A percentile compares a stretch with the other conserved stretches of the same genome.
phyloP scores from a whole-genome alignment of 2,888 invertebrate genomes.

The Allolobophora icterica region DNA sequence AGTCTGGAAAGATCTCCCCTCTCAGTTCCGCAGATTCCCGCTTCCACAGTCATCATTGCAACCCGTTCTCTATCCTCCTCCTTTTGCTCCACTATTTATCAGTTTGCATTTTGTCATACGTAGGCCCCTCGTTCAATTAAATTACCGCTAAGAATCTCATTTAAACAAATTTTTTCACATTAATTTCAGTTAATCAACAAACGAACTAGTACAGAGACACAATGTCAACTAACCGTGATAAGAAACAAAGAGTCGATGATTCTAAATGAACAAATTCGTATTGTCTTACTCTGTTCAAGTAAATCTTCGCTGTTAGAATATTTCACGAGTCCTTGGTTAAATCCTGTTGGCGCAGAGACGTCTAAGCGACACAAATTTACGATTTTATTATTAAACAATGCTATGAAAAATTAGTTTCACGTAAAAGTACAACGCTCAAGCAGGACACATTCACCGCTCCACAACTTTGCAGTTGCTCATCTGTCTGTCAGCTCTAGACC shows the following conservation, averaged over 20 bases:
- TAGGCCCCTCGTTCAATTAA: too few relatives aligned
- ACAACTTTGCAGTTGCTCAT: neutral
- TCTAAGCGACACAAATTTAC: neutral
- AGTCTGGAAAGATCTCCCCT: too few relatives aligned
- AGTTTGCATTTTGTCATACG: too few relatives aligned
- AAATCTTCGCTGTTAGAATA: too few relatives aligned
- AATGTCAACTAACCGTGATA: neutral
- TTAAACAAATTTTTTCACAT: neutral
- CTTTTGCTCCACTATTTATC: too few relatives aligned
- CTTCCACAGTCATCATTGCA: too few relatives aligned
- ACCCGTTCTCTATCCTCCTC: too few relatives aligned
- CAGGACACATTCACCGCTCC: neutral
- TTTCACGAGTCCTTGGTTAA: neutral
- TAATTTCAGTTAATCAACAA: neutral
- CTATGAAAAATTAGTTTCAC: neutral
- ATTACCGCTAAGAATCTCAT: too few relatives aligned
- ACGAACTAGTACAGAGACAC: neutral
- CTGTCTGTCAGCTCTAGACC: neutral
- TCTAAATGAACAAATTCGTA: neutral
- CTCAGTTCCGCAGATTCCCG: too few relatives aligned
- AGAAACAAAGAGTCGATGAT: neutral
- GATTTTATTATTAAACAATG: slow-evolving; percentile 8
- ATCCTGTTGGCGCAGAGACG: neutral
- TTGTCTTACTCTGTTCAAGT: slow-evolving; percentile 1
- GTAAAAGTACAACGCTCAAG: neutral